Evolutionary conservation across 2,113 vertebrate genomes (phyloP).

Genomic region (Deroptyus accipitrinus): DNA sequence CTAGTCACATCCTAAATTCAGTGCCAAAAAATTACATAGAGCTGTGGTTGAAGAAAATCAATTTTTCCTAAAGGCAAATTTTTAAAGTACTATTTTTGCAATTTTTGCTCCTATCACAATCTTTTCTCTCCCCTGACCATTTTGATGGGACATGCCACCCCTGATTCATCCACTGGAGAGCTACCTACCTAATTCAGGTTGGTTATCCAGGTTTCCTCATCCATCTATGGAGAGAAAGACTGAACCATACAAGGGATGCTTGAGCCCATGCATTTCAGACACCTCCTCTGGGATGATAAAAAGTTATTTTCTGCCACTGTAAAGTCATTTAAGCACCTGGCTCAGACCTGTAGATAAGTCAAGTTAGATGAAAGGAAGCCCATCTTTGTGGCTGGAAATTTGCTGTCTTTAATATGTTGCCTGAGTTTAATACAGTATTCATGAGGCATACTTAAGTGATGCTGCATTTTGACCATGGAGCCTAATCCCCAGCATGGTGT

Average conservation of each 20-base stretch:
- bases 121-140: background rate
- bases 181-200: background rate
- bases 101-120: background rate
- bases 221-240: background rate
- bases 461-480: background rate
- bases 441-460: background rate
- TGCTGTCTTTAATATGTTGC: background rate
- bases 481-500: background rate
- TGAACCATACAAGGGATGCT: background rate
- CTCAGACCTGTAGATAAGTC: background rate
- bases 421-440: background rate
- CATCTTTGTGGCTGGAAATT: background rate
- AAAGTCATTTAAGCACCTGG: background rate
- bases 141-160: background rate
- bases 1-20: background rate
- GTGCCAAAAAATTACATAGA: background rate
- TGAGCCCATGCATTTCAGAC: background rate
- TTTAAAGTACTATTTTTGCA: background rate
- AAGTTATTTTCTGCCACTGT: background rate
- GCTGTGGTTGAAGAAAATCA: background rate
- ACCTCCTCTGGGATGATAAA: background rate
- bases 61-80: background rate
- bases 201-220: background rate
- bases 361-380: background rate
- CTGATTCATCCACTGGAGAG: background rate